phyloP scores from a whole-genome alignment of 2,888 invertebrate genomes.

The Leptura quadrifasciata region DNA sequence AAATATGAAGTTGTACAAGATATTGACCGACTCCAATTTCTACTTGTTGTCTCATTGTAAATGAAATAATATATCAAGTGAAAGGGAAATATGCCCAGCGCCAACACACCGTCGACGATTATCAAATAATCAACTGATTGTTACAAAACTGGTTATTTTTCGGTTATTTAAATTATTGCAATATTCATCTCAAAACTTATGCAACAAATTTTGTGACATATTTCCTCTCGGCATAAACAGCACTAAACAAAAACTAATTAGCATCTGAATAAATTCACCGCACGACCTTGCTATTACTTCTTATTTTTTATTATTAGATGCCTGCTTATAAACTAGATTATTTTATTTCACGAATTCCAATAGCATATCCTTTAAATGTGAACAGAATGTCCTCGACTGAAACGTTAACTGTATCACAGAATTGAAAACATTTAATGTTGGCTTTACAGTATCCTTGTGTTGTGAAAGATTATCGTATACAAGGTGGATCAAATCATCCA shows the following conservation, averaged over 20 bases:
- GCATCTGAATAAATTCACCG: neutral
- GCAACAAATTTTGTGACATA: neutral
- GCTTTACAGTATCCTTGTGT: slow-evolving; percentile 18
- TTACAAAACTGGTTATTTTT: neutral
- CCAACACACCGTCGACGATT: neutral
- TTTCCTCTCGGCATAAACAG: neutral
- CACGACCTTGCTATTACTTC: slow-evolving; percentile 18
- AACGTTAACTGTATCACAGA: slow-evolving; percentile 15
- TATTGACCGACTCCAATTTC: no score
- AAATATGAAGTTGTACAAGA: no score
- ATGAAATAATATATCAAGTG: neutral
- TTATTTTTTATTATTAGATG: neutral
- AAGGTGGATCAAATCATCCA: no score
- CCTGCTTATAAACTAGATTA: slow-evolving; percentile 12
- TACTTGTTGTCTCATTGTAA: no score
- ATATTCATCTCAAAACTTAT: neutral
- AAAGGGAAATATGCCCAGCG: no score
- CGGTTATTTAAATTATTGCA: neutral
- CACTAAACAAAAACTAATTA: neutral
- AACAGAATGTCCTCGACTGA: slow-evolving; percentile 28
- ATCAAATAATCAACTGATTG: neutral
- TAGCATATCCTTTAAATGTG: slow-evolving; percentile 22
- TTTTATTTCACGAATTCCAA: slow-evolving; percentile 27
- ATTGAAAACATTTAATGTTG: neutral
- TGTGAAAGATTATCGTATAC: neutral